Evolutionary conservation across 2,113 vertebrate genomes (phyloP).

Genomic region (Petrocephalus zakoni): DNA sequence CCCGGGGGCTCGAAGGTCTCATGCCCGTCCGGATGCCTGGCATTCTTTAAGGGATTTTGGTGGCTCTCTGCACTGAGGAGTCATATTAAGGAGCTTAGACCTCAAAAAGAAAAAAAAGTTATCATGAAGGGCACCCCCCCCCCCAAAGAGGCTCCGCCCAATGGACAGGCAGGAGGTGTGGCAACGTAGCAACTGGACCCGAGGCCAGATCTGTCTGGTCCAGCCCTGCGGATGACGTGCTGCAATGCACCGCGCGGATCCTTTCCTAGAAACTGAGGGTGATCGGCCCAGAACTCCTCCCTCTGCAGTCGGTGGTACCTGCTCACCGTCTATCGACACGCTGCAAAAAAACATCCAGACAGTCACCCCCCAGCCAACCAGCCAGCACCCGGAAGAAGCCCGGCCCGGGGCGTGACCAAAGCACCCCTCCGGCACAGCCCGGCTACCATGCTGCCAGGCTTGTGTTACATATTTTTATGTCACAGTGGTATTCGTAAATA

Average conservation of each 20-base stretch:
- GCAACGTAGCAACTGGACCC: background rate
- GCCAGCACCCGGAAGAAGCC: constrained; percentile 27
- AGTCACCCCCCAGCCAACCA: background rate
- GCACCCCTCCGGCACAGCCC: constrained; percentile 28
- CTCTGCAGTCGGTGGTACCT: background rate
- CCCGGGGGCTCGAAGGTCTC: constrained; percentile 30
- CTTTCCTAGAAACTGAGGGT: background rate
- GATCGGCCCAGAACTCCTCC: background rate
- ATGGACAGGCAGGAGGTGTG: background rate
- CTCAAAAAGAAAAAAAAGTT: constrained; percentile 57
- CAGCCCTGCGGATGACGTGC: background rate
- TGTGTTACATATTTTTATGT: constrained; percentile 45
- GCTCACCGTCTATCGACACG: background rate
- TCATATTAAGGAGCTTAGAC: constrained; percentile 65
- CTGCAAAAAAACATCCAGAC: background rate
- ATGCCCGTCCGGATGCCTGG: constrained; percentile 31
- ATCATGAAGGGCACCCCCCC: constrained; percentile 39
- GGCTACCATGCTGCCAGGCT: constrained; percentile 26
- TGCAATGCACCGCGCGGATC: background rate
- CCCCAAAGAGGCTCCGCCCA: background rate
- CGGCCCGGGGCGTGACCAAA: constrained; percentile 27
- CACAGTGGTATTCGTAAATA: constrained; percentile 49
- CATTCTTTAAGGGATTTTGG: constrained; percentile 47
- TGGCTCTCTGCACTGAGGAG: constrained; percentile 54
- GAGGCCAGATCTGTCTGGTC: background rate